Percentiles rank a stretch among this genome's conserved stretches.
These are phyloP conservation scores for Drosophila teissieri DNA, from an alignment of 1,140 invertebrate species.

Conservation along the genomic window DNA sequence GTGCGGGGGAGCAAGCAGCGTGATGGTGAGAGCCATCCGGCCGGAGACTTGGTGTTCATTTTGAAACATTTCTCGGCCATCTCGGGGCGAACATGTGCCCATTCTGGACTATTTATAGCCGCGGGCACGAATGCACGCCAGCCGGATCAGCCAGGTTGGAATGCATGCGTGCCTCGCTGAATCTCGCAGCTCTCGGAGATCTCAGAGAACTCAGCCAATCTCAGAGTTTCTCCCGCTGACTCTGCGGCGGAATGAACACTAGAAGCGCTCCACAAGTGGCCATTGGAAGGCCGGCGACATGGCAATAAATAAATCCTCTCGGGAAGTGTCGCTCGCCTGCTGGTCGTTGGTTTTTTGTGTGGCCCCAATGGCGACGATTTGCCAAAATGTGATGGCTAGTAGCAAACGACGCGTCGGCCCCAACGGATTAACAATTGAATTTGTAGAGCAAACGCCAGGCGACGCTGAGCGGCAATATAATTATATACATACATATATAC, in stretches of 20 bases:
- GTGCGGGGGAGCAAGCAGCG: slow-evolving; percentile 8
- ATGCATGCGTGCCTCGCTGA: slow-evolving; percentile 53
- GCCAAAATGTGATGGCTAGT: slow-evolving; percentile 40
- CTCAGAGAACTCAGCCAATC: background rate
- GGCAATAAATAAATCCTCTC: slow-evolving; percentile 28
- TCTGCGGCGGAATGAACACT: slow-evolving; percentile 38
- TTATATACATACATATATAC: slow-evolving; percentile 16
- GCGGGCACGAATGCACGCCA: slow-evolving; percentile 57
- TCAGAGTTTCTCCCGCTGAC: background rate
- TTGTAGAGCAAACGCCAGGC: slow-evolving; percentile 11
- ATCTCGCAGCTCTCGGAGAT: background rate
- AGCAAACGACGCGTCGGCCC: slow-evolving; percentile 66
- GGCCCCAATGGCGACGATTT: slow-evolving; percentile 55
- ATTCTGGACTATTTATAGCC: slow-evolving; percentile 73
- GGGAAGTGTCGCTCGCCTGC: slow-evolving; percentile 45
- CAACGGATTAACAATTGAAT: slow-evolving; percentile 23
- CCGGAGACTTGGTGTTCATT: slow-evolving; percentile 31
- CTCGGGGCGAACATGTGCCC: slow-evolving; percentile 68
- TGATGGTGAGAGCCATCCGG: background rate
- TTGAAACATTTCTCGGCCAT: slow-evolving; percentile 46
- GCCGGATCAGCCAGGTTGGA: slow-evolving; percentile 58
- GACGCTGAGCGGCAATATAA: slow-evolving; percentile 37
- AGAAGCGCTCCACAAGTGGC: slow-evolving; percentile 73
- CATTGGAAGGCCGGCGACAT: slow-evolving; percentile 36
- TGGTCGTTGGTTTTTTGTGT: slow-evolving; percentile 10